Base-by-base conservation (phyloP, 2,113 vertebrate genomes). In the Climacteris rufus region DNA sequence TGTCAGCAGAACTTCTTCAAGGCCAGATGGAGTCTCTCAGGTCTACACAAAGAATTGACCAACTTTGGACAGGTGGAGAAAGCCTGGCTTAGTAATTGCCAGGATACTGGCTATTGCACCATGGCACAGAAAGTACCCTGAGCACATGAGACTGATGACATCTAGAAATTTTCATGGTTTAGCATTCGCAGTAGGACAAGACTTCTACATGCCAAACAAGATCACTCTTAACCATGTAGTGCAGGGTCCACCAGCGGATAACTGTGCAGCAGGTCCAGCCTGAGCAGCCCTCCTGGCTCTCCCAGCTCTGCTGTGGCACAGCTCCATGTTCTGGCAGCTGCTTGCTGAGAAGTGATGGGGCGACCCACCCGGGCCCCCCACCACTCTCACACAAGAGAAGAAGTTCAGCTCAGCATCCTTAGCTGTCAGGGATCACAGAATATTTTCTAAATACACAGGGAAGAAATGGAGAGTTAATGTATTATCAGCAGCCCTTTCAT, bases 331-430 rank as follows among this genome's bases (percentile, higher is more conserved):
- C 54, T 65, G 64, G 42, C 37, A 78, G 30, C 57, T 64, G 22
- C 33, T 25, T 59, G 15, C 25, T 57, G 25, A 7, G 35, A 71
- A 42, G 15, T 0, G 2, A 31, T 40, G 11, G 6, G 5, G 0
- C 0, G 4, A 65, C 15, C 19, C 14, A 3, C 15, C 1, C 13
- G 25, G 52, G 25, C 4, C 11, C 9, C 6, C 9, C 4, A 6
- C 18, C 6, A 2, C 30, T 49, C 39, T 52, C 2, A 0, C 23
- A 54, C 5, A 1, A 50, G 39, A 57, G 28, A 39, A 28, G 4
- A 85, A 50, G 16, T 53, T 23, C 7, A 50, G 50, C 31, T 78
- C 22, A 60, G 68, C 59, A 77, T 52, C n/a, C 25, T 44, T 64
- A 76, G 24, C 19, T 72, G 8, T 23, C 47, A 61, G 33, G 27